Evolutionary conservation across 2,888 invertebrate genomes (phyloP).

Genomic region (Xestia ashworthii): DNA sequence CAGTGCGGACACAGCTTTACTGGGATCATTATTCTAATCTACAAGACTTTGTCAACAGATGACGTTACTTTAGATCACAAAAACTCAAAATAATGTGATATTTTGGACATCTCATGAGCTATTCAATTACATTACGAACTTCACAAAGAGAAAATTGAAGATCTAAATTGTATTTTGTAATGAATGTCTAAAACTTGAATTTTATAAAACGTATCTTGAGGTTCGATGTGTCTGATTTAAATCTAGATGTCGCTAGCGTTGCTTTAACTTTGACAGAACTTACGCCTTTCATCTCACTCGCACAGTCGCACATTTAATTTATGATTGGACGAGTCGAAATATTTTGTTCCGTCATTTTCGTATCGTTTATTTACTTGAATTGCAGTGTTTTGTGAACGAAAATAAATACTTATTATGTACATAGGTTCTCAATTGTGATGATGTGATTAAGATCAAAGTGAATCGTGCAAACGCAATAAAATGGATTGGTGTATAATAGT

Average conservation of each 20-base stretch:
- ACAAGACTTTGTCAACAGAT: conserved; percentile 53
- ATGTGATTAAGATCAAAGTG: conserved; percentile 63
- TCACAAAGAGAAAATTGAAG: neutral
- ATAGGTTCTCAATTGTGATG: conserved; percentile 49
- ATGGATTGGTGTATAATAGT: conserved; percentile 73
- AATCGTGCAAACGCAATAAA: conserved; percentile 67
- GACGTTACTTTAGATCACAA: conserved; percentile 36
- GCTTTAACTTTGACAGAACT: conserved; percentile 65
- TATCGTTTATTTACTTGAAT: conserved; percentile 51
- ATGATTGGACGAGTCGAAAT: conserved; percentile 39
- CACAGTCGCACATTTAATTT: conserved; percentile 42
- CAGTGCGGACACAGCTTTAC: conserved; percentile 53
- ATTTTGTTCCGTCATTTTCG: conserved; percentile 58
- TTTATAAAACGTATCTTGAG: neutral
- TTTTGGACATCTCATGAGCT: neutral
- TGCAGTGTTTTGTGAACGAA: conserved; percentile 55
- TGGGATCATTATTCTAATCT: conserved; percentile 8
- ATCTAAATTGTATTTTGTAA: neutral
- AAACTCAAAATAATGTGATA: neutral
- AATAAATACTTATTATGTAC: conserved; percentile 49
- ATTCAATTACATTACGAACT: conserved; percentile 3
- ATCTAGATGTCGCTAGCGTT: conserved; percentile 63
- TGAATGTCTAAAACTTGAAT: neutral
- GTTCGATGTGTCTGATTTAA: neutral
- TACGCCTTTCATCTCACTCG: conserved; percentile 50